A percentile compares a stretch with the other conserved stretches of the same genome.
Evolutionary conservation across 2,113 vertebrate genomes (phyloP).

Genomic region (Dinomys branickii): DNA sequence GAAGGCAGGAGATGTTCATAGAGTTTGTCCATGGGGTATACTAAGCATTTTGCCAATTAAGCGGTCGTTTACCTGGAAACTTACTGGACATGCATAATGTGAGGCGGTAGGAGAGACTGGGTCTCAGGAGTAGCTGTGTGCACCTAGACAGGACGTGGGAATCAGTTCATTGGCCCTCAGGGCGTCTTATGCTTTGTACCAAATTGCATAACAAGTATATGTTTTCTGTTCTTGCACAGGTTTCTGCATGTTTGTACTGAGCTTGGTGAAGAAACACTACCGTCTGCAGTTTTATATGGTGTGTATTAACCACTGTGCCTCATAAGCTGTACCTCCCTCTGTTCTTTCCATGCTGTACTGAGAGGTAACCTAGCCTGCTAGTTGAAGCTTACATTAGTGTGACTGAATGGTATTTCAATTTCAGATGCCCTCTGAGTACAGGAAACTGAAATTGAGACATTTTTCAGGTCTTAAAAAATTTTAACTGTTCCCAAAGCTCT

Average conservation of each 20-base stretch:
- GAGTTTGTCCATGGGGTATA: background rate
- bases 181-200: background rate
- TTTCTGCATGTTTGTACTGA: slow-evolving; percentile 99
- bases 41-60: background rate
- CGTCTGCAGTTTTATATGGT: slow-evolving; percentile 99
- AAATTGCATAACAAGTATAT: slow-evolving; percentile 62
- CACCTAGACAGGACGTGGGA: background rate
- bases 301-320: slow-evolving; percentile 87
- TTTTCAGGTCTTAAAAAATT: slow-evolving; percentile 32
- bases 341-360: background rate
- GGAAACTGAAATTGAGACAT: background rate
- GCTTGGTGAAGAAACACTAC: slow-evolving; percentile 99
- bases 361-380: background rate
- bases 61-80: slow-evolving; percentile 12
- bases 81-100: background rate
- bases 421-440: background rate
- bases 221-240: slow-evolving; percentile 89
- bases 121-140: background rate
- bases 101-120: background rate
- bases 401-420: background rate
- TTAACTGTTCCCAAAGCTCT: background rate
- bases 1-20: background rate
- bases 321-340: slow-evolving; percentile 22
- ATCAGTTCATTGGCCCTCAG: background rate
- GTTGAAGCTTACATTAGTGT: background rate